Percentiles rank a stretch among this genome's conserved stretches.
These are phyloP conservation scores for Trochalopteron elliotii DNA, from an alignment of 2,113 vertebrate genomes.

Conservation along the genomic window DNA sequence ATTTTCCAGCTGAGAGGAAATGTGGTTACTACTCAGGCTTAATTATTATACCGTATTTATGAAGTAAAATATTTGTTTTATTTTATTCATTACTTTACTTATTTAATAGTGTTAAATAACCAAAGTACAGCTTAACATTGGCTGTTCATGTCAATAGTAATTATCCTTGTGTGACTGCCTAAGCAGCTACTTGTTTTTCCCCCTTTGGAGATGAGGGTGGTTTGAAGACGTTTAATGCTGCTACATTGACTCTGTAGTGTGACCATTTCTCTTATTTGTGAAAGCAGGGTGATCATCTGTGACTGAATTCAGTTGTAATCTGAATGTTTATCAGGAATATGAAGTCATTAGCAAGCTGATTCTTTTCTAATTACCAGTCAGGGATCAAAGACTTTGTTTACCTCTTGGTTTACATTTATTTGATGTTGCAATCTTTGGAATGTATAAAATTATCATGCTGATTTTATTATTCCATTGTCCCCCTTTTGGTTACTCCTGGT, in stretches of 20 bases:
- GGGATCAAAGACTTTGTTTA: not conserved
- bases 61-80: not conserved
- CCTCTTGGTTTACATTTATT: not conserved
- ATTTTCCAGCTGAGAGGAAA: not conserved
- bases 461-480: not conserved
- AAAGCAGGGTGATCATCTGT: not conserved
- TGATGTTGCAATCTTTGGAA: not conserved
- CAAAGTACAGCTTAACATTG: not conserved
- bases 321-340: not conserved
- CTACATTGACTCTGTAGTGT: not conserved
- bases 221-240: not conserved
- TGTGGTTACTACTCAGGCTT: not conserved
- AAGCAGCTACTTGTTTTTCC: not conserved
- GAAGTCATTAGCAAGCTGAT: not conserved
- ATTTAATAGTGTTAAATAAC: not conserved
- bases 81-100: not conserved
- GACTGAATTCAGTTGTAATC: not conserved
- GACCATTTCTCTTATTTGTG: not conserved
- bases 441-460: fast-evolving
- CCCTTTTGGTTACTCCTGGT: not conserved
- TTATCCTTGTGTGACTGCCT: not conserved
- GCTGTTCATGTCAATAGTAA: not conserved
- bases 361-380: not conserved
- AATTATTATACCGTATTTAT: not conserved
- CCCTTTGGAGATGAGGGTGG: not conserved